phyloP scores from a whole-genome alignment of 2,888 invertebrate genomes.

The Synanthedon tipuliformis region DNA sequence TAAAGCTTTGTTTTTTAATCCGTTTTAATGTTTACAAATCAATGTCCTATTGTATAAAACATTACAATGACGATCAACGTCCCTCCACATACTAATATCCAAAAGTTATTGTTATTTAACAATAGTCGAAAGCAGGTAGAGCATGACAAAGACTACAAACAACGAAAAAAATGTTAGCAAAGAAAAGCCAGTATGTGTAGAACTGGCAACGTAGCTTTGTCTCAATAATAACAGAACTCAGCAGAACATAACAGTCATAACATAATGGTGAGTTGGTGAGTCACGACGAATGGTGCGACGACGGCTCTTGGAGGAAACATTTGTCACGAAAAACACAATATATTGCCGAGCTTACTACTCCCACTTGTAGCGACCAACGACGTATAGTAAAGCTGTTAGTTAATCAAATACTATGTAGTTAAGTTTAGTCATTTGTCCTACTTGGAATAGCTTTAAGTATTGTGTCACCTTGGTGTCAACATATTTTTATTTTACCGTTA shows the following conservation, averaged over 20 bases:
- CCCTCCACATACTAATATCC: neutral
- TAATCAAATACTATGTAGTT: slow-evolving; percentile 8
- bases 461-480: neutral
- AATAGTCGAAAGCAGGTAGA: slow-evolving; percentile 13
- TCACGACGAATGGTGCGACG: slow-evolving; percentile 47
- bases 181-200: slow-evolving; percentile 9
- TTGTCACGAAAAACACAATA: slow-evolving; percentile 44
- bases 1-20: too few species aligned
- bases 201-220: slow-evolving; percentile 32
- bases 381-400: slow-evolving; percentile 11
- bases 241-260: slow-evolving; percentile 8
- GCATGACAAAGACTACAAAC: slow-evolving; percentile 12
- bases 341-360: slow-evolving; percentile 12
- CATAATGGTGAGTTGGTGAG: slow-evolving; percentile 42
- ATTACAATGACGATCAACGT: too few species aligned
- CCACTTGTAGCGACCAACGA: slow-evolving; percentile 16
- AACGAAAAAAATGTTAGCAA: slow-evolving; percentile 15
- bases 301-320: slow-evolving; percentile 39
- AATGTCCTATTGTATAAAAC: neutral
- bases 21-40: neutral
- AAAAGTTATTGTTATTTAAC: slow-evolving; percentile 4
- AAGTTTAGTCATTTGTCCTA: slow-evolving; percentile 8
- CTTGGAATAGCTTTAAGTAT: slow-evolving; percentile 1
- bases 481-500: neutral
- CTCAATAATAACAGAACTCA: slow-evolving; percentile 33